Evolutionary conservation across 92 coral and sea anemone genomes (phyloP).

Genomic region (Umimayanthus chanpuru): DNA sequence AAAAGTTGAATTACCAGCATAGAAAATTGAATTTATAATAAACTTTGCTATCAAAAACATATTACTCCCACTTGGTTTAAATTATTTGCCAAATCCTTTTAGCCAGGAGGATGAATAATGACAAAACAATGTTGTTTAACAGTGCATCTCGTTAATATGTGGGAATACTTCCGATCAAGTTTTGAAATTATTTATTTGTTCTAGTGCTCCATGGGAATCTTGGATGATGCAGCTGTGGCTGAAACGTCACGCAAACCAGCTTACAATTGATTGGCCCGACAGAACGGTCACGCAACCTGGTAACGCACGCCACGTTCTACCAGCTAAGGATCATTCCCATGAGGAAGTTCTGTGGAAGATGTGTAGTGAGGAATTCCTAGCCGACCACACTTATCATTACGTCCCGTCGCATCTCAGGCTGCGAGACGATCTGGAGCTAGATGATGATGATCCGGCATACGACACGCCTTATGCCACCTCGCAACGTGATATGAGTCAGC

Average conservation of each 20-base stretch:
- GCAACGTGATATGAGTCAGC: background rate
- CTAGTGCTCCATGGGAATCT: slow-evolving; percentile 16
- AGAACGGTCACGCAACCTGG: slow-evolving; percentile 16
- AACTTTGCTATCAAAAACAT: no score
- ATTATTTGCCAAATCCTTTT: no score
- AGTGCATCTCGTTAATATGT: no score
- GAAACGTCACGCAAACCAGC: background rate
- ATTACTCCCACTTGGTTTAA: no score
- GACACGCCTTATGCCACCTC: background rate
- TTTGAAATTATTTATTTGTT: background rate
- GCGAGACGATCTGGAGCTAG: background rate
- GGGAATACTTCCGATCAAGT: no score
- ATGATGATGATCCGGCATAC: background rate
- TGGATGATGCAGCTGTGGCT: slow-evolving; percentile 32
- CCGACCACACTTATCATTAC: slow-evolving; percentile 25
- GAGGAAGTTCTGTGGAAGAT: slow-evolving; percentile 10
- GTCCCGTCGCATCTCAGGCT: background rate
- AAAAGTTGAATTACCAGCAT: no score
- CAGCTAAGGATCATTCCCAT: background rate
- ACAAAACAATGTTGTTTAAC: no score
- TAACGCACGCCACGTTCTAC: slow-evolving; percentile 19
- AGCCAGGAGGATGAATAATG: no score
- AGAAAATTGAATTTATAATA: no score
- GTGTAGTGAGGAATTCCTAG: slow-evolving; percentile 17
- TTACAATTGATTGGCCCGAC: slow-evolving; percentile 22